Conservation (phyloP, 2,888 invertebrate genomes). For the Pristionchus japonicus region DNA sequence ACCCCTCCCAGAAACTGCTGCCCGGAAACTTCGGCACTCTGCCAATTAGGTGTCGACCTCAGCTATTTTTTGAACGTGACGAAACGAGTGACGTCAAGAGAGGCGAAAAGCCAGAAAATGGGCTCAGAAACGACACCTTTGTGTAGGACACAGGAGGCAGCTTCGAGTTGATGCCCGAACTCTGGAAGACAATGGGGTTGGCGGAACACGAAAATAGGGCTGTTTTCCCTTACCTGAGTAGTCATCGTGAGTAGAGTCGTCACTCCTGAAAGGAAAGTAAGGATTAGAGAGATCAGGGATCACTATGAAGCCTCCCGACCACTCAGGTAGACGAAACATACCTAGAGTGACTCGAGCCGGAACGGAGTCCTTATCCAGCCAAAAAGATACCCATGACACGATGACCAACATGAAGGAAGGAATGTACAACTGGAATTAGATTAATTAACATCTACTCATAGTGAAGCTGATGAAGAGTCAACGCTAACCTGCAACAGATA, state of each 20-base stretch:
- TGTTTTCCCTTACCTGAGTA: conserved; percentile 80
- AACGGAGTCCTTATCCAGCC: conserved; percentile 75
- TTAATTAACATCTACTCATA: not conserved
- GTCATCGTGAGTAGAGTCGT: conserved; percentile 97
- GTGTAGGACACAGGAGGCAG: conserved; percentile 72
- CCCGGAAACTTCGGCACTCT: conserved; percentile 29
- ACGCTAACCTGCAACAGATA: conserved; percentile 79
- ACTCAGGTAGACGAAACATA: not conserved
- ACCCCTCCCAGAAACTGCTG: not conserved
- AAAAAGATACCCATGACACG: conserved; percentile 68
- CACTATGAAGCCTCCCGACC: not conserved
- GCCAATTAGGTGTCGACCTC: not conserved
- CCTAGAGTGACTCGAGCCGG: conserved; percentile 74
- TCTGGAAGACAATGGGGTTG: conserved; percentile 78
- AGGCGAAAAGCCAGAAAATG: not conserved
- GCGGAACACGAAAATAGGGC: conserved; percentile 75
- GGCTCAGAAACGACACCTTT: conserved; percentile 49
- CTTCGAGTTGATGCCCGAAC: conserved; percentile 73
- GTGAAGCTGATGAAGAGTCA: too few relatives aligned
- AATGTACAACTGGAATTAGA: conserved; percentile 86
- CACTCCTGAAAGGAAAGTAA: conserved; percentile 81
- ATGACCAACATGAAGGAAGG: conserved; percentile 94
- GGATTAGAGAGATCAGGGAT: not conserved
- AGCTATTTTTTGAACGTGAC: not conserved
- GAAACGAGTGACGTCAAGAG: not conserved